These are phyloP conservation scores for Adela reaumurella DNA, from an alignment of 2,888 invertebrate genomes.

Conservation along the genomic window DNA sequence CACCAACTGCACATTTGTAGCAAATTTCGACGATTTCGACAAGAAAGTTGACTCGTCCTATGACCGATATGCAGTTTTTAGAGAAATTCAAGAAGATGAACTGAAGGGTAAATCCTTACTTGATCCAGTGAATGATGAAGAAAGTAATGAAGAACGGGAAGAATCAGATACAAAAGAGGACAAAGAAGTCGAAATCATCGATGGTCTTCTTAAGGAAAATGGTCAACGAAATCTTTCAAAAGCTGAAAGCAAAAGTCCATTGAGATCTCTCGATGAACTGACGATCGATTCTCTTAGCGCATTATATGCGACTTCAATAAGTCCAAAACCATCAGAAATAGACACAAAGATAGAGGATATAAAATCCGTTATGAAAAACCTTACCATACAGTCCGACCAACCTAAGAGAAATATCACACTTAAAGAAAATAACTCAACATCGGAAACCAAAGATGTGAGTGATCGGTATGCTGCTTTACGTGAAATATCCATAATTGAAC, in stretches of 20 bases:
- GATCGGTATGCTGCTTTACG: constrained; percentile 81
- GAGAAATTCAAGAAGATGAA: constrained; percentile 79
- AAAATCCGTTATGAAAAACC: constrained; percentile 43
- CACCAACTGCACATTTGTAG: constrained; percentile 56
- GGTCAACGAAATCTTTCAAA: neutral
- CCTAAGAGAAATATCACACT: constrained; percentile 32
- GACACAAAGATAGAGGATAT: constrained; percentile 48
- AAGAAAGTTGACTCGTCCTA: constrained; percentile 56
- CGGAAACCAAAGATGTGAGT: constrained; percentile 42
- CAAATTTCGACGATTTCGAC: constrained; percentile 64
- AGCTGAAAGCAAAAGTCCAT: constrained; percentile 24
- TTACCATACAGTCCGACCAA: constrained; percentile 29
- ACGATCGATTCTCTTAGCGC: constrained; percentile 38
- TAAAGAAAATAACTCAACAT: constrained; percentile 26
- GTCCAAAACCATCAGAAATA: constrained; percentile 40
- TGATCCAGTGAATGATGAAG: constrained; percentile 23
- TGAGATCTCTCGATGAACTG: constrained; percentile 38
- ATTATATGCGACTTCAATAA: constrained; percentile 38
- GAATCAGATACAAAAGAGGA: constrained; percentile 40
- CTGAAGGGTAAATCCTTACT: constrained; percentile 46
- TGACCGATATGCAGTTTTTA: constrained; percentile 84
- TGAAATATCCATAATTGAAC: constrained; percentile 68
- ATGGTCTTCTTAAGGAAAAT: neutral
- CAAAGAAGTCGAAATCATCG: neutral
- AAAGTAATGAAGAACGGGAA: constrained; percentile 26